These are phyloP conservation scores for Festucalex cinctus DNA, from an alignment of 2,113 vertebrate genomes.

Conservation along the genomic window DNA sequence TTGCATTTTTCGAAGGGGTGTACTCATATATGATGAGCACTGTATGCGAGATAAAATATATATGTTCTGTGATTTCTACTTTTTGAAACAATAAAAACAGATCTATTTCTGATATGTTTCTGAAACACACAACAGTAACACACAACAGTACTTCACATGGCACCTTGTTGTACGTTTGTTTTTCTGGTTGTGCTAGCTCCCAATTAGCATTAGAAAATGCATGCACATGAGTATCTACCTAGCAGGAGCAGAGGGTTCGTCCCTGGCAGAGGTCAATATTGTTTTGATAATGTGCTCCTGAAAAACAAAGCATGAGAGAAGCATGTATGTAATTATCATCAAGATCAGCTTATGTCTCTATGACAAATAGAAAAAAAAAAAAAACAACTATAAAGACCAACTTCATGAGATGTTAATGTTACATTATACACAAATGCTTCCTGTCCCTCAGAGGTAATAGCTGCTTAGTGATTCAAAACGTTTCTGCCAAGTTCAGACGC, in stretches of 20 bases:
- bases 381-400: constrained; percentile 4
- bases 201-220: background rate
- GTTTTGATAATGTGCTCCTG: constrained; percentile 96
- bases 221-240: constrained; percentile 69
- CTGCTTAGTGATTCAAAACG: constrained; percentile 65
- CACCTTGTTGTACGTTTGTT: background rate
- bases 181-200: background rate
- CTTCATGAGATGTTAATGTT: constrained; percentile 9
- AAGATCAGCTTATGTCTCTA: background rate
- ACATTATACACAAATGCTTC: constrained; percentile 9
- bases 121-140: background rate
- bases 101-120: background rate
- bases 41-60: background rate
- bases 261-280: constrained; percentile 89
- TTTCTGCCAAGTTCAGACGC: constrained; percentile 48
- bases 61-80: background rate
- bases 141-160: background rate
- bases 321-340: background rate
- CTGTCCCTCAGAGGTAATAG: constrained; percentile 50
- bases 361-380: background rate
- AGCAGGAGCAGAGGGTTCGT: constrained; percentile 94
- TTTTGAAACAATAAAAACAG: background rate
- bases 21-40: too few relatives aligned
- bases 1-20: too few relatives aligned
- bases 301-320: constrained; percentile 47